phyloP scores from a whole-genome alignment of 2,113 vertebrate genomes.

The Rana temporaria region DNA sequence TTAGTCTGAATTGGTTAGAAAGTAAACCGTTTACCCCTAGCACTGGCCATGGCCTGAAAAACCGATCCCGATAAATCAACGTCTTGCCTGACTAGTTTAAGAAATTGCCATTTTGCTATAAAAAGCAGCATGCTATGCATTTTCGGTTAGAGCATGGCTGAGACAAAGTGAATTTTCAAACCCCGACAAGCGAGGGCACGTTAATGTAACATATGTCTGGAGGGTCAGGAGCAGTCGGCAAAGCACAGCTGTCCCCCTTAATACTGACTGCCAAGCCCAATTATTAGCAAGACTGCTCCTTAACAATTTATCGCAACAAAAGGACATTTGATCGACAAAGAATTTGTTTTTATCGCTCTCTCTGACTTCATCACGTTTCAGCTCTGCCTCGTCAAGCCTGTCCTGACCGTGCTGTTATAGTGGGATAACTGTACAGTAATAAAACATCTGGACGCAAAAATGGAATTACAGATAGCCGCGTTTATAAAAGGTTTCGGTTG shows the following conservation, averaged over 20 bases:
- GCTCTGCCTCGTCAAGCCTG: constrained; percentile 1
- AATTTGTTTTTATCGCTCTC: background rate
- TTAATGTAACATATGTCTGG: constrained; percentile 65
- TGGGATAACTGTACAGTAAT: constrained; percentile 73
- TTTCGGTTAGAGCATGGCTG: constrained; percentile 7
- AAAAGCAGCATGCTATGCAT: constrained; percentile 24
- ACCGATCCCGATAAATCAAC: constrained; percentile 20
- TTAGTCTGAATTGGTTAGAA: constrained; percentile 1
- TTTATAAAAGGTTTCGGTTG: constrained; percentile 96
- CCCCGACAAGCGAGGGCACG: constrained; percentile 63
- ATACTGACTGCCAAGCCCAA: constrained; percentile 67
- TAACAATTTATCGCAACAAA: constrained; percentile 7
- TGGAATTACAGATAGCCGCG: constrained; percentile 55
- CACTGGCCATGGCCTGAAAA: background rate
- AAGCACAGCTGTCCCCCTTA: constrained; percentile 60
- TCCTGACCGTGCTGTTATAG: constrained; percentile 74
- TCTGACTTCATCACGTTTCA: constrained; percentile 9
- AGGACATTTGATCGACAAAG: constrained; percentile 19
- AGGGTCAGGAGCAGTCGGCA: constrained; percentile 58
- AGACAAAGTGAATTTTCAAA: constrained; percentile 53
- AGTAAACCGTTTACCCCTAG: background rate
- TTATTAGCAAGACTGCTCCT: constrained; percentile 59
- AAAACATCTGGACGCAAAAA: constrained; percentile 46
- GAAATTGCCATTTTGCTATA: constrained; percentile 41
- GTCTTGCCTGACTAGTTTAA: constrained; percentile 27